Evolutionary conservation across 2,113 vertebrate genomes (phyloP), one percentile per base, ranked within the genome.

Genomic region (Ariopsis seemanni): DNA sequence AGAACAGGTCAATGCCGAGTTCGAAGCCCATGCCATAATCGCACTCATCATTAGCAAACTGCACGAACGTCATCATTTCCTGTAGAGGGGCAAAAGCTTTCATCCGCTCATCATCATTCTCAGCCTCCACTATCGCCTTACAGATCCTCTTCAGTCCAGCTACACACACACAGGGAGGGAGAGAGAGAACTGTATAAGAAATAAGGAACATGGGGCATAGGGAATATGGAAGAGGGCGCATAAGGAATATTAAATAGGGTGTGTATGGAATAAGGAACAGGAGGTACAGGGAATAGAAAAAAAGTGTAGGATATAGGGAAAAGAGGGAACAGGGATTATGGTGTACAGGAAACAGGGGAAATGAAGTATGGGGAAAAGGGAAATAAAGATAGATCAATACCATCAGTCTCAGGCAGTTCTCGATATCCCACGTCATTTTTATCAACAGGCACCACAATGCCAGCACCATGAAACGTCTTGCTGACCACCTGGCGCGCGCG

Each of bases 1-100:
- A 99, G 90, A 99, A 99, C 42, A 99, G 96, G 91, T 99, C 97
- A 72, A 97, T 94, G 25, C 98, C 98, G 67, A 99, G 92, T 79
- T 99, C 98, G 0, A 97, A 98, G 0, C 98, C 98, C 98, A 99
- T 99, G 85, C 98, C 98, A 0, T 99, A 99, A 86, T 99, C 98
- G 79, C 98, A 99, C 86, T 99, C 98, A n/a, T 99, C 98, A 11
- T 99, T 99, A 50, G 98, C 98, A 92, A 99, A 99, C 92, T 99
- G 98, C 90, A 99, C 96, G 69, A 96, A 98, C 0, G 98, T 99
- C 82, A 98, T 95, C 93, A 99, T 98, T 92, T 99, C 97, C 86
- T 99, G 98, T 84, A 99, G 92, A 17, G 98, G 98, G 0, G 96
- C 96, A 88, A 99, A 99, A 9, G 97, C 97, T 93, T 97, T 97